Evolutionary conservation across 1,140 invertebrate species (phyloP), one percentile per base, ranked within the genome.

Genomic region (Drosophila sulfurigaster): DNA sequence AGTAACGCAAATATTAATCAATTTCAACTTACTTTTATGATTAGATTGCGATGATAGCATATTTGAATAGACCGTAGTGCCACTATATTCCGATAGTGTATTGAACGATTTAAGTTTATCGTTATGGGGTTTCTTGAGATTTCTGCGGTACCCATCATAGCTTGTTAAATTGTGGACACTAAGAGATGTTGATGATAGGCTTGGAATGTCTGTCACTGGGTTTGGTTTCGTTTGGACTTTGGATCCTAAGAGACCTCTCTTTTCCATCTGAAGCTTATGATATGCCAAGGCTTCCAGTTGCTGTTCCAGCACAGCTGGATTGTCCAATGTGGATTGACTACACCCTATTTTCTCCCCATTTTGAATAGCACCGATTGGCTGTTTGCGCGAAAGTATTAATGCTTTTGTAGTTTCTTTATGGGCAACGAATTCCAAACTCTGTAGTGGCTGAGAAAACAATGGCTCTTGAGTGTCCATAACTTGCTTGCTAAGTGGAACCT

Each of bases 401-500:
- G 20, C 57, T 25, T 32, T 51, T 63, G 51, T 11, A 65, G 51
- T 13, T 43, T 51, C 32, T 15, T 52, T 68, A 11, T 5, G 32
- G 8, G 8, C 10, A 20, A 25, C 13, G 3, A 71, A 38, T 30
- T 75, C 78, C 13, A 59, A 45, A 25, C 74, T 88, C 20, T 78
- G 59, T 16, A 94, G 52, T 4, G 93, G 83, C 25, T 93, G 93
- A 0, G 93, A 93, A 75, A 93, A 94, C 3, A 92, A 87, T 0
- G 93, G 93, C 71, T 94, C 93, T 5, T 81, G 70, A 5, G 91
- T 78, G 71, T 93, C 86, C 49, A 91, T 92, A 28, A 93, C 79
- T 16, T 91, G 75, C 63, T 69, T 79, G 60, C 91, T 92, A 1
- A 80, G 80, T 54, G 91, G 85, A 25, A 91, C 88, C 83, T 92